Percentiles rank a stretch among this genome's conserved stretches.
These are phyloP conservation scores for Aphidius ervi DNA, from an alignment of 1,140 invertebrate species.

Conservation along the genomic window DNA sequence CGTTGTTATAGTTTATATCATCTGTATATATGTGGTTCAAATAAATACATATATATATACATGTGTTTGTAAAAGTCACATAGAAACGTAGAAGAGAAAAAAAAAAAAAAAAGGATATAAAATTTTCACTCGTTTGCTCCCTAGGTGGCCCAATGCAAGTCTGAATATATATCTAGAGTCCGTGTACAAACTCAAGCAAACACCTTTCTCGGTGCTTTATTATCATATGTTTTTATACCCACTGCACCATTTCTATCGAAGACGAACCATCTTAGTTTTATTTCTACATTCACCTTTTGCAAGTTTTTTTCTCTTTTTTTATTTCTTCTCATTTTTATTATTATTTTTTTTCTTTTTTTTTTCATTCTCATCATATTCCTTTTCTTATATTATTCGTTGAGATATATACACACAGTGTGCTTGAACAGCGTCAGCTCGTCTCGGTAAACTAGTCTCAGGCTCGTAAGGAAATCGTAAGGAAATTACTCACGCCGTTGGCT, in stretches of 20 bases:
- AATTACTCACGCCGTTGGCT: slow-evolving; percentile 18
- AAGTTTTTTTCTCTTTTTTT: slow-evolving; percentile 6
- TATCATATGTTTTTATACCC: slow-evolving; percentile 44
- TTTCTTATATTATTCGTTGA: slow-evolving; percentile 13
- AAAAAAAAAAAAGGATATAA: slow-evolving; percentile 3
- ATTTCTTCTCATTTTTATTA: slow-evolving; percentile 14
- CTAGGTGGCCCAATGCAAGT: too few relatives aligned
- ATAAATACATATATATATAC: too few relatives aligned
- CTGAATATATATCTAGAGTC: too few relatives aligned
- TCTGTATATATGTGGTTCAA: neutral
- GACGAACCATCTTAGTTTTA: slow-evolving; percentile 25
- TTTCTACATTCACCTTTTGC: slow-evolving; percentile 13
- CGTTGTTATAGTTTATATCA: slow-evolving; percentile 1
- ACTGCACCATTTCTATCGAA: slow-evolving; percentile 34
- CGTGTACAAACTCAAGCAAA: slow-evolving; percentile 17
- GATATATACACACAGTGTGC: slow-evolving; percentile 3
- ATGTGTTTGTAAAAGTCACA: neutral
- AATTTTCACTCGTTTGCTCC: neutral
- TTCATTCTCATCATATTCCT: slow-evolving; percentile 12
- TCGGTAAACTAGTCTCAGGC: slow-evolving; percentile 13
- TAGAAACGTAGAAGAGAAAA: neutral
- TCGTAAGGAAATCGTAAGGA: slow-evolving; percentile 24
- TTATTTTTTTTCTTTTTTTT: slow-evolving; percentile 1
- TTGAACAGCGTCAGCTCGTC: neutral
- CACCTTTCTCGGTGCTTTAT: slow-evolving; percentile 36